These are phyloP conservation scores for Glomeris marginata DNA, from an alignment of 2,888 invertebrate species.

Conservation along the genomic window DNA sequence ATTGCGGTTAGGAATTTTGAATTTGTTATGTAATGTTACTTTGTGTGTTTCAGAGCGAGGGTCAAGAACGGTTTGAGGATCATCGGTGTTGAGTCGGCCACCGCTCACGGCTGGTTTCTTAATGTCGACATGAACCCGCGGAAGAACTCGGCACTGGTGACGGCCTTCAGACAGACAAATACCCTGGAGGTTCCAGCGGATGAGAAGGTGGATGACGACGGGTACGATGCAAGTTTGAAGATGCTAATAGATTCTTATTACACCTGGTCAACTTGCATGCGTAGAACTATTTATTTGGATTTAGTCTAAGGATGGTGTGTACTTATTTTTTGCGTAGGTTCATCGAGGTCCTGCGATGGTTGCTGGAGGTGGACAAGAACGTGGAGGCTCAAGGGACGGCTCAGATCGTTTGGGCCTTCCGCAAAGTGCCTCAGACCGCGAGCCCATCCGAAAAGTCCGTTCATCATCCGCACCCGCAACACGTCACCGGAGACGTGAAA, in stretches of 20 bases:
- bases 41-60: slow-evolving; percentile 48
- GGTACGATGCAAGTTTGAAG: too few species aligned
- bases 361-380: slow-evolving; percentile 72
- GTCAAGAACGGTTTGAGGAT: slow-evolving; percentile 77
- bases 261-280: too few species aligned
- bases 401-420: slow-evolving; percentile 70
- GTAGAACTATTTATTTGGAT: too few species aligned
- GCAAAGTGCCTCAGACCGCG: slow-evolving; percentile 39
- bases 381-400: slow-evolving; percentile 64
- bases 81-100: slow-evolving; percentile 60
- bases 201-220: neutral
- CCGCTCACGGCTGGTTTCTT: slow-evolving; percentile 66
- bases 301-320: too few species aligned
- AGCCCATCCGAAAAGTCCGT: slow-evolving; percentile 13
- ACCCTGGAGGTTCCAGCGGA: neutral
- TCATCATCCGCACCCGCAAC: slow-evolving; percentile 26
- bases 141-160: slow-evolving; percentile 75
- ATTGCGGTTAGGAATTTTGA: neutral
- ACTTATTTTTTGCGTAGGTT: slow-evolving; percentile 27
- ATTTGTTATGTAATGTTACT: slow-evolving; percentile 16
- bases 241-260: too few species aligned
- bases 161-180: slow-evolving; percentile 39
- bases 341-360: slow-evolving; percentile 80
- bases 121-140: slow-evolving; percentile 72
- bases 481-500: slow-evolving; percentile 29